Evolutionary conservation across 35 echinoderm and acorn worm genomes (phyloP).

Genomic region (Hemicentrotus pulcherrimus): DNA sequence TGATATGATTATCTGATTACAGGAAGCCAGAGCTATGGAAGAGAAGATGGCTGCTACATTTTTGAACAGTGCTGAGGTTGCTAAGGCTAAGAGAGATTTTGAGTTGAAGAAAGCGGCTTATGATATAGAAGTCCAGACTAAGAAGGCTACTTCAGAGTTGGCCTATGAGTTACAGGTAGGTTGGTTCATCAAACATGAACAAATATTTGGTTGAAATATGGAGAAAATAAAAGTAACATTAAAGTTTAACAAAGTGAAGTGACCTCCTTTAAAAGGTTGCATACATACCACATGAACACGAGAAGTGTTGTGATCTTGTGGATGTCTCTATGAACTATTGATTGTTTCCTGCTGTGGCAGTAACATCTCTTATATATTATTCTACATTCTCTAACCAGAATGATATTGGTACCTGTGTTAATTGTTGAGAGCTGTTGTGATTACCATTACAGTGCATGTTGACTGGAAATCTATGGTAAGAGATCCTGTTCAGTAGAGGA

Average conservation of each 20-base stretch:
- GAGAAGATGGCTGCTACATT: constrained; percentile 73
- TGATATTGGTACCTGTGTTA: no score
- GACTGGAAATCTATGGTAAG: no score
- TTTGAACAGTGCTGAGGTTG: constrained; percentile 67
- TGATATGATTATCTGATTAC: constrained; percentile 19
- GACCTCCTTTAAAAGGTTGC: no score
- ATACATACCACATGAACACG: no score
- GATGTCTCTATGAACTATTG: no score
- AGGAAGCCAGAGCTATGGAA: constrained; percentile 86
- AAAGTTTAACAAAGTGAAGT: no score
- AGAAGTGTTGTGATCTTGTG: no score
- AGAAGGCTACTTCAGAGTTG: constrained; percentile 83
- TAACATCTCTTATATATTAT: neutral
- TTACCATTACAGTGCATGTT: no score
- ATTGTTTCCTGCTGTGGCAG: neutral
- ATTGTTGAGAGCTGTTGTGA: no score
- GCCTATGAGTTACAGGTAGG: constrained; percentile 89
- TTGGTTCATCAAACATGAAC: neutral
- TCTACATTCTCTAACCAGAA: neutral
- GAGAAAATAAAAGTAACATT: no score
- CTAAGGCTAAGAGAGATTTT: constrained; percentile 80
- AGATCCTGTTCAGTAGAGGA: no score
- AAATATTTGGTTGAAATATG: no score
- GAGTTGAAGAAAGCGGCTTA: constrained; percentile 86
- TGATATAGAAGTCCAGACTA: constrained; percentile 77